A percentile compares a stretch with the other conserved stretches of the same genome.
These are phyloP conservation scores for Nyctereutes procyonoides DNA, from an alignment of 2,113 vertebrate species.

Conservation along the genomic window DNA sequence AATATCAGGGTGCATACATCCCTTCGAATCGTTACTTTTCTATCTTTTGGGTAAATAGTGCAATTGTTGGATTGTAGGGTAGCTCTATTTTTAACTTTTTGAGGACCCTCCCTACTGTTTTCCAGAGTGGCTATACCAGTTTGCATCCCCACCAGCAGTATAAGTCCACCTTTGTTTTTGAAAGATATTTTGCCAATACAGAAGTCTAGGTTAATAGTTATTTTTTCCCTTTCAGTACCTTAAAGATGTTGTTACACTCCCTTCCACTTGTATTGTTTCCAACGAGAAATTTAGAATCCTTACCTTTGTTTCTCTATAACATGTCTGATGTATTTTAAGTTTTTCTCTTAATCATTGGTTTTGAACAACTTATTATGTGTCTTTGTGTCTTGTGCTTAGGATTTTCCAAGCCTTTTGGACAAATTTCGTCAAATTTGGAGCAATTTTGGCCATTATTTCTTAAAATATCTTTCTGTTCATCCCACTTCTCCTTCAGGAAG, in stretches of 20 bases:
- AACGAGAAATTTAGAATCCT: background rate
- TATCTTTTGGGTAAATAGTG: background rate
- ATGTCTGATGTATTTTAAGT: background rate
- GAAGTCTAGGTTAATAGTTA: background rate
- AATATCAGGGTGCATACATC: background rate
- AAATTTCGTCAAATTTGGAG: background rate
- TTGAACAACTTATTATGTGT: background rate
- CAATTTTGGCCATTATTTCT: background rate
- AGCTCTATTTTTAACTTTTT: background rate
- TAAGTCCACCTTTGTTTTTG: background rate
- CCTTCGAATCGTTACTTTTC: background rate
- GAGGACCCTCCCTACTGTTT: background rate
- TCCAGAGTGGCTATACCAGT: background rate
- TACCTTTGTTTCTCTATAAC: background rate
- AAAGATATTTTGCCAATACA: background rate
- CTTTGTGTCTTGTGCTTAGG: background rate
- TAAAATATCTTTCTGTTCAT: background rate
- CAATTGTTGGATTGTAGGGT: background rate
- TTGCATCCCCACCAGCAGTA: background rate
- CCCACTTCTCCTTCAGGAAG: background rate
- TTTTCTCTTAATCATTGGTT: background rate
- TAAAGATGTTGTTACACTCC: background rate
- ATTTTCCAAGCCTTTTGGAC: background rate
- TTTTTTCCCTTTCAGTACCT: background rate
- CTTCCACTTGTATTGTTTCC: slow-evolving; percentile 9